phyloP scores from a whole-genome alignment of 2,797 vertebrate genomes.

The Tenualosa ilisha region DNA sequence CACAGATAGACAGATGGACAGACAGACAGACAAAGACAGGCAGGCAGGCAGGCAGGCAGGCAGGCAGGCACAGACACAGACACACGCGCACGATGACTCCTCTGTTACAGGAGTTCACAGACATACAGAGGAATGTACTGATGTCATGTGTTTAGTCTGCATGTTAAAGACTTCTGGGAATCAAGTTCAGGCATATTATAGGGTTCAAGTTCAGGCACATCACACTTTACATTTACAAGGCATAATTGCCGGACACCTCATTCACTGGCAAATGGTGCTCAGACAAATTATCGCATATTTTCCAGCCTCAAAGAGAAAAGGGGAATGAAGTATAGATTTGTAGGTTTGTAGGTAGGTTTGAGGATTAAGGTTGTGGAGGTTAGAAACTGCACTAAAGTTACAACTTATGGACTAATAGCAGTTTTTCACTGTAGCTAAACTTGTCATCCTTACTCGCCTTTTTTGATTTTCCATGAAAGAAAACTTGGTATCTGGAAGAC shows the following conservation, averaged over 20 bases:
- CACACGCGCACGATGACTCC: not conserved
- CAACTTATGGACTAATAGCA: not conserved
- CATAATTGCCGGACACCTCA: not conserved
- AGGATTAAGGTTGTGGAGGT: not conserved
- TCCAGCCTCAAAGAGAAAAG: not conserved
- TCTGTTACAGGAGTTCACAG: not conserved
- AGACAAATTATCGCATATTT: not conserved
- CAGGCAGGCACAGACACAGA: not conserved
- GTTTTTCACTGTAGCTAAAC: too few relatives aligned
- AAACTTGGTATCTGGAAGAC: too few relatives aligned
- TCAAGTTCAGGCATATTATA: constrained; percentile 9
- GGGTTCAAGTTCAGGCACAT: constrained; percentile 15
- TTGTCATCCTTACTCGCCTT: too few relatives aligned
- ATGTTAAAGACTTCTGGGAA: not conserved
- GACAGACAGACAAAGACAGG: not conserved
- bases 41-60: constrained; percentile 11
- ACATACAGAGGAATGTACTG: not conserved
- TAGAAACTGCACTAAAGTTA: not conserved
- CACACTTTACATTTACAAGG: not conserved
- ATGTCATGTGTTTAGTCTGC: constrained; percentile 22
- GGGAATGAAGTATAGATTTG: not conserved
- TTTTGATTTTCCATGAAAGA: too few relatives aligned
- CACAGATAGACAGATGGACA: not conserved
- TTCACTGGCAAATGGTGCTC: not conserved
- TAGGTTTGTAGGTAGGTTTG: too few relatives aligned